Evolutionary conservation across 2,797 vertebrate species (phyloP).

Genomic region (Caiman crocodilus): DNA sequence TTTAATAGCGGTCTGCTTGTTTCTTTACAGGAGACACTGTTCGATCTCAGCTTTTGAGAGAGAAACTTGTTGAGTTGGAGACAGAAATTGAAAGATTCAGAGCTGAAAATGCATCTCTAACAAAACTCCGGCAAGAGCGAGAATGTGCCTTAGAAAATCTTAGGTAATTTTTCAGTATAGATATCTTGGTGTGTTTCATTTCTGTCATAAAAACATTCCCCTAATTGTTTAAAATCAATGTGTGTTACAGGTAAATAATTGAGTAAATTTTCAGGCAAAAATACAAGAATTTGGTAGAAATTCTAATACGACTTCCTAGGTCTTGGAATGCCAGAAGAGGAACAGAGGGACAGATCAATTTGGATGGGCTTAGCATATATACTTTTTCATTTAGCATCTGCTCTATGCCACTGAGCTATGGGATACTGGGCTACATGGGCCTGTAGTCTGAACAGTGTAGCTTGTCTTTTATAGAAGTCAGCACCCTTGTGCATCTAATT

Average conservation of each 20-base stretch:
- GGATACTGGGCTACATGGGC: too few species aligned
- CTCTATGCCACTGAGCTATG: too few species aligned
- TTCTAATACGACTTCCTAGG: too few species aligned
- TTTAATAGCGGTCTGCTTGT: background rate
- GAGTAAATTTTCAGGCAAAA: background rate
- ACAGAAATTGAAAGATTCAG: constrained; percentile 94
- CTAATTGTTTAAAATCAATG: background rate
- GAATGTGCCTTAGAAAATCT: constrained; percentile 85
- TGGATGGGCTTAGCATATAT: too few species aligned
- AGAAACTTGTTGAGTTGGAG: constrained; percentile 90
- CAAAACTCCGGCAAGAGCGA: constrained; percentile 88
- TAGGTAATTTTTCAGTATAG: constrained; percentile 80
- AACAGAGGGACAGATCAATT: too few species aligned
- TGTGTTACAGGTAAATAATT: background rate
- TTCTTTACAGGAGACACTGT: constrained; percentile 71
- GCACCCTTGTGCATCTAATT: too few species aligned
- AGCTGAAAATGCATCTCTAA: constrained; percentile 88
- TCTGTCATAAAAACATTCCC: background rate
- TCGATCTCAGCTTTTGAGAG: constrained; percentile 88
- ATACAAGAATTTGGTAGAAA: too few species aligned
- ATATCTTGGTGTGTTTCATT: background rate
- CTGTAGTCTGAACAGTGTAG: too few species aligned
- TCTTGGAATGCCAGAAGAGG: too few species aligned
- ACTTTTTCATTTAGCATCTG: too few species aligned
- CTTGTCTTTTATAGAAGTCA: too few species aligned